These are phyloP conservation scores for Stichopus chloronotus DNA, from an alignment of 35 echinoderm and acorn worm genomes.

Conservation along the genomic window DNA sequence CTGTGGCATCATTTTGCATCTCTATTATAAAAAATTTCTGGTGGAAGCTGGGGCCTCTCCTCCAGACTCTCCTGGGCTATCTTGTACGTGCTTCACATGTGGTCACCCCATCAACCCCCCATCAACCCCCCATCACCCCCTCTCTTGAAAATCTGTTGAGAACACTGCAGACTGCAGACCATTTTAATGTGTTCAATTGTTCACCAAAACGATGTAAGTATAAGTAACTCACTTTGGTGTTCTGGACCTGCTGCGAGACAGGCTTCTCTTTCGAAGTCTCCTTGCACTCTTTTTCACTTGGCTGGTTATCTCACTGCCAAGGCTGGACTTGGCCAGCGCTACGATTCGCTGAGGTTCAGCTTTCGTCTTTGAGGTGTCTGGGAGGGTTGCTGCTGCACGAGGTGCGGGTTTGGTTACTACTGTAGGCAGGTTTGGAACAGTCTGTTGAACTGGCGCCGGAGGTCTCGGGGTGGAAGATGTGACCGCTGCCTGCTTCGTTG, in stretches of 20 bases:
- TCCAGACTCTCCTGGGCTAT: no score
- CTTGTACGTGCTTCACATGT: no score
- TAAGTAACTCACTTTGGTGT: conserved; percentile 21
- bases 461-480: background rate
- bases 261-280: conserved; percentile 9
- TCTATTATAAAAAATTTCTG: no score
- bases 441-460: background rate
- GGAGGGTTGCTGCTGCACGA: background rate
- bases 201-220: background rate
- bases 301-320: conserved; percentile 39
- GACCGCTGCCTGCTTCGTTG: background rate
- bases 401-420: background rate
- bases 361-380: background rate
- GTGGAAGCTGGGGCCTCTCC: no score
- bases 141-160: no score
- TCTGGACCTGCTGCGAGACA: background rate
- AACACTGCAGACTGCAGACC: no score
- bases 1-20: no score
- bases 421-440: background rate
- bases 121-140: no score
- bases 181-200: no score
- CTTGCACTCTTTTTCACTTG: conserved; percentile 16
- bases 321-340: background rate
- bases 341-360: background rate
- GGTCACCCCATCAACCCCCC: no score